Evolutionary conservation across 2,888 invertebrate genomes (phyloP).

Genomic region (Acheta domesticus): DNA sequence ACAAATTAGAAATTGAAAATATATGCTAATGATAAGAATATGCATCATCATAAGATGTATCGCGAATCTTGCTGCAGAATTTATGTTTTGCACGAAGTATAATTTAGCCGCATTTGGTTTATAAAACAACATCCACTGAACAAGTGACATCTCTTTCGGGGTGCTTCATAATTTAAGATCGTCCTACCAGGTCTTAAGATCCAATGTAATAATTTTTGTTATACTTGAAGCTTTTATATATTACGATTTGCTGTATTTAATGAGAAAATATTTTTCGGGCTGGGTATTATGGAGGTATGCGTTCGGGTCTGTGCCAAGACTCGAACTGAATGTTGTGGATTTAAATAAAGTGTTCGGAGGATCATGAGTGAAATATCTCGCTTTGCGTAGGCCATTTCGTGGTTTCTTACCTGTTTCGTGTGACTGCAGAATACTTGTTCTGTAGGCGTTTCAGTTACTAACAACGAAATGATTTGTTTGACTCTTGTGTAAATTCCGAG

Average conservation of each 20-base stretch:
- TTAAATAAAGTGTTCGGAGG: too few relatives aligned
- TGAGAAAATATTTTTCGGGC: slow-evolving; percentile 1
- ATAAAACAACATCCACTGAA: neutral
- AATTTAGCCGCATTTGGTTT: slow-evolving; percentile 1
- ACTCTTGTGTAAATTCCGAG: too few relatives aligned
- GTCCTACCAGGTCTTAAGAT: neutral
- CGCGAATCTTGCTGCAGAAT: neutral
- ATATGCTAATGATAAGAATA: slow-evolving; percentile 7
- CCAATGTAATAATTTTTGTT: neutral
- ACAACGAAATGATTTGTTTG: too few relatives aligned
- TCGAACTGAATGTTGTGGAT: too few relatives aligned
- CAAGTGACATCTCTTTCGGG: slow-evolving; percentile 1
- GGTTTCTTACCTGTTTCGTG: too few relatives aligned
- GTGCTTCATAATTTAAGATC: neutral
- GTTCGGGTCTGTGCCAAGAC: too few relatives aligned
- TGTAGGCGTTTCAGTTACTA: too few relatives aligned
- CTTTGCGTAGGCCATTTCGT: too few relatives aligned
- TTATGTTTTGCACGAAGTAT: neutral
- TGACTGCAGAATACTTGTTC: too few relatives aligned
- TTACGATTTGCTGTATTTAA: neutral
- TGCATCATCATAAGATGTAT: neutral
- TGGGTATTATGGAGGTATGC: too few relatives aligned
- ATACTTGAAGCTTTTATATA: neutral
- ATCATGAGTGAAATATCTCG: too few relatives aligned
- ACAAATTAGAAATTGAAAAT: slow-evolving; percentile 2